Evolutionary conservation across 1,140 invertebrate genomes (phyloP).

Genomic region (Neuroterus valhalla): DNA sequence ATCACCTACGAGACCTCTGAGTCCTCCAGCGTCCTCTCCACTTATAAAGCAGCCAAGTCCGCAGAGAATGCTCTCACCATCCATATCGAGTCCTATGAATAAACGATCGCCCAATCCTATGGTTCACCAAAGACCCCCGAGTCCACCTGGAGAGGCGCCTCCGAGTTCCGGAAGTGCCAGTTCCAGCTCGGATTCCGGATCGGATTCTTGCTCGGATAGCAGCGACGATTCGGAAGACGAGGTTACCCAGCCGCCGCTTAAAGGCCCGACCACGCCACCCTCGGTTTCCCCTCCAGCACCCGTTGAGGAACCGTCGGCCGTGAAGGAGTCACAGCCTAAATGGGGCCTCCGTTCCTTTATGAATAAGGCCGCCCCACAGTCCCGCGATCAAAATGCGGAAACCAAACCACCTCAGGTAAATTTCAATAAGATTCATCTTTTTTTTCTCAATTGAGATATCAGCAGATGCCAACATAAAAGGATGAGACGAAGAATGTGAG

Average conservation of each 20-base stretch:
- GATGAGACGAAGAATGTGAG: no score
- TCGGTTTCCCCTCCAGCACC: conserved; percentile 64
- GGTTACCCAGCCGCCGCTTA: conserved; percentile 38
- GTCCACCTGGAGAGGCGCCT: conserved; percentile 62
- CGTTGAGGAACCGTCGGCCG: conserved; percentile 65
- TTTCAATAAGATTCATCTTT: conserved; percentile 10
- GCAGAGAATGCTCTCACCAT: conserved; percentile 47
- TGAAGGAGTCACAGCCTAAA: conserved; percentile 69
- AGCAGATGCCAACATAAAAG: conserved; percentile 36
- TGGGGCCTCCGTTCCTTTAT: conserved; percentile 77
- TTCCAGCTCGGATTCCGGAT: conserved; percentile 75
- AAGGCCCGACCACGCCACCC: conserved; percentile 66
- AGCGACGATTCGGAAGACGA: conserved; percentile 77
- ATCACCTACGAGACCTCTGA: conserved; percentile 55
- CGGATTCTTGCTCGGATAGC: conserved; percentile 74
- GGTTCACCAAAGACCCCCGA: conserved; percentile 62
- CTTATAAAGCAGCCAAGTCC: conserved; percentile 48
- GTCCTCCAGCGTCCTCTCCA: conserved; percentile 42
- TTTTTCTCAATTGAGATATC: conserved; percentile 35
- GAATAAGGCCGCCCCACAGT: conserved; percentile 59
- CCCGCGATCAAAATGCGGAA: conserved; percentile 59
- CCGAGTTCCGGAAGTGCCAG: conserved; percentile 67
- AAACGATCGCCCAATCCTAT: conserved; percentile 52
- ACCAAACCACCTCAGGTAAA: conserved; percentile 62
- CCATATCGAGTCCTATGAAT: conserved; percentile 45